phyloP scores from a whole-genome alignment of 2,113 vertebrate species.

The Dasyornis broadbenti region DNA sequence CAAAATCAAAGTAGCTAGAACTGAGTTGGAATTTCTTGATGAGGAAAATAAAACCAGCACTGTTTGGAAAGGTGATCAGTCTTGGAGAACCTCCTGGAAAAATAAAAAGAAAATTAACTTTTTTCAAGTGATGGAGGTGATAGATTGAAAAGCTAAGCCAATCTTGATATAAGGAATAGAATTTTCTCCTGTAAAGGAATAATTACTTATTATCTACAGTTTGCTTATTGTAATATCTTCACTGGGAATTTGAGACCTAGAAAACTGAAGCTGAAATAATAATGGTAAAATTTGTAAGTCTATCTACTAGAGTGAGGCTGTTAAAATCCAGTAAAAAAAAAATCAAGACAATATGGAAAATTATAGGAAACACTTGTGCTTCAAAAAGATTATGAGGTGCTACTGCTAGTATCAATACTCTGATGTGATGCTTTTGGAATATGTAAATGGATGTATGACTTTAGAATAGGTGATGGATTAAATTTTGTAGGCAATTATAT shows the following conservation, averaged over 20 bases:
- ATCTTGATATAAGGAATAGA: background rate
- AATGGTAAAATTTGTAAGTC: background rate
- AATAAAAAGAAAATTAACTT: background rate
- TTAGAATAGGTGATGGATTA: background rate
- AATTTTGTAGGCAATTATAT: background rate
- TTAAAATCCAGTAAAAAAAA: background rate
- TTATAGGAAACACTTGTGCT: background rate
- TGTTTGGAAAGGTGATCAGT: background rate
- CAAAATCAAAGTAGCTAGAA: background rate
- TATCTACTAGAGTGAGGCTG: background rate
- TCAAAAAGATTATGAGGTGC: background rate
- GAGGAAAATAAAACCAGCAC: background rate
- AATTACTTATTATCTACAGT: background rate
- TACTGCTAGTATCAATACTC: background rate
- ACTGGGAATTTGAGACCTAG: background rate
- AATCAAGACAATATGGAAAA: background rate
- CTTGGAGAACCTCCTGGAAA: background rate
- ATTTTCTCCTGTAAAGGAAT: background rate
- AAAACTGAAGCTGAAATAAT: background rate
- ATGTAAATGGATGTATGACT: background rate
- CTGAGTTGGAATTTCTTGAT: background rate
- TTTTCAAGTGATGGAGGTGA: background rate
- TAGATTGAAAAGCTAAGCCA: background rate
- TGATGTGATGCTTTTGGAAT: background rate
- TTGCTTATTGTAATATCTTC: background rate